Percentiles rank a stretch among this genome's conserved stretches.
phyloP scores from a whole-genome alignment of 2,888 invertebrate genomes.

The Pristionchus arcanus region DNA sequence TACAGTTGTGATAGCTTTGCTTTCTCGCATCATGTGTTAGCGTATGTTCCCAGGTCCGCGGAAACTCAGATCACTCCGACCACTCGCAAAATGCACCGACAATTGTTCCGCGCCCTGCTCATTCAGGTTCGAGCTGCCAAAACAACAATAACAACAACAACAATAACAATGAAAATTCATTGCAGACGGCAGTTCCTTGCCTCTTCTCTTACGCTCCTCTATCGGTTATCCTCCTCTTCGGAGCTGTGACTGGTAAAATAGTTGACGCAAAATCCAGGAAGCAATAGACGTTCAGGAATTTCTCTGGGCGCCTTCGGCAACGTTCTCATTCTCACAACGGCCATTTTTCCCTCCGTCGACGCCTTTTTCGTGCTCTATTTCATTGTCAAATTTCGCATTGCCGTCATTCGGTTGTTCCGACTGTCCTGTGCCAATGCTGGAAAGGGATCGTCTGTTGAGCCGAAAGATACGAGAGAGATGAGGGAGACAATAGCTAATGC shows the following conservation, averaged over 20 bases:
- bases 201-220: conserved; percentile 36
- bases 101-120: neutral
- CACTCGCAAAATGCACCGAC: neutral
- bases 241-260: neutral
- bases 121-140: neutral
- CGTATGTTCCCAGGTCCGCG: neutral
- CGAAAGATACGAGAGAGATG: neutral
- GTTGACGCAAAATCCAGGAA: neutral
- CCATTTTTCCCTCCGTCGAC: conserved; percentile 33
- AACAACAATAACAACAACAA: neutral
- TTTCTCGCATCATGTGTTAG: neutral
- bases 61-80: neutral
- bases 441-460: conserved; percentile 2
- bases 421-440: neutral
- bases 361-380: conserved; percentile 21
- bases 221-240: neutral
- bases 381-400: neutral
- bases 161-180: neutral
- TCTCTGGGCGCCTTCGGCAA: conserved; percentile 23
- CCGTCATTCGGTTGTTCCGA: neutral
- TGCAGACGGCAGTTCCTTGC: neutral
- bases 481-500: neutral
- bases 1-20: neutral
- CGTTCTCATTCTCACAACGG: conserved; percentile 1
- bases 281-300: neutral